phyloP scores from a whole-genome alignment of 2,113 vertebrate species.

The Sardina pilchardus region DNA sequence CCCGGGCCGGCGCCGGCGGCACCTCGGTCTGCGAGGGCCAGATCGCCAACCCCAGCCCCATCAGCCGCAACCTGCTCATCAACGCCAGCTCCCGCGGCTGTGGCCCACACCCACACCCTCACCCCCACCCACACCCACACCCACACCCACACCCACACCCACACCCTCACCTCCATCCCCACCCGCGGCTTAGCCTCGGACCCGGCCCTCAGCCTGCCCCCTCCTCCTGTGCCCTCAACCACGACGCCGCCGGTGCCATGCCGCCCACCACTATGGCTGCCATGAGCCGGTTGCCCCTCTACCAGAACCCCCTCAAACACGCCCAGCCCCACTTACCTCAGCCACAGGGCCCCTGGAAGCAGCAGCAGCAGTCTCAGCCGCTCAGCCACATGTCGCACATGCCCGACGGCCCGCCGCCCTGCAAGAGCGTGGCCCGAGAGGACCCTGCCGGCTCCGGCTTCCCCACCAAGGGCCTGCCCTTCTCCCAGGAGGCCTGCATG shows the following conservation, averaged over 20 bases:
- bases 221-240: constrained; percentile 85
- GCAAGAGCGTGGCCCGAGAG: constrained; percentile 80
- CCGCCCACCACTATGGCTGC: constrained; percentile 75
- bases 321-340: constrained; percentile 66
- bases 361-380: constrained; percentile 70
- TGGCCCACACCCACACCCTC: constrained; percentile 67
- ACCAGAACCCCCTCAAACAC: constrained; percentile 86
- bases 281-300: constrained; percentile 84
- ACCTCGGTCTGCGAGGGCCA: constrained; percentile 98
- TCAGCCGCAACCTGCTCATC: constrained; percentile 97
- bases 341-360: constrained; percentile 58
- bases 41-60: constrained; percentile 98
- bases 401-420: constrained; percentile 81
- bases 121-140: neutral
- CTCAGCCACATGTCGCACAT: constrained; percentile 87
- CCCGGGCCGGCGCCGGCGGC: constrained; percentile 85
- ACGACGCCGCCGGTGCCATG: constrained; percentile 72
- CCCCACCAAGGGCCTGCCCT: constrained; percentile 88
- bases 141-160: constrained; percentile 37
- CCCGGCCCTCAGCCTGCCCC: constrained; percentile 74
- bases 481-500: constrained; percentile 75
- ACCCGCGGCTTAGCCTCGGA: constrained; percentile 68
- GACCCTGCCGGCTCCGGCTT: constrained; percentile 67
- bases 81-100: constrained; percentile 95
- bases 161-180: constrained; percentile 31